Evolutionary conservation across 2,797 vertebrate species (phyloP).

Genomic region (Gymnocypris eckloni): DNA sequence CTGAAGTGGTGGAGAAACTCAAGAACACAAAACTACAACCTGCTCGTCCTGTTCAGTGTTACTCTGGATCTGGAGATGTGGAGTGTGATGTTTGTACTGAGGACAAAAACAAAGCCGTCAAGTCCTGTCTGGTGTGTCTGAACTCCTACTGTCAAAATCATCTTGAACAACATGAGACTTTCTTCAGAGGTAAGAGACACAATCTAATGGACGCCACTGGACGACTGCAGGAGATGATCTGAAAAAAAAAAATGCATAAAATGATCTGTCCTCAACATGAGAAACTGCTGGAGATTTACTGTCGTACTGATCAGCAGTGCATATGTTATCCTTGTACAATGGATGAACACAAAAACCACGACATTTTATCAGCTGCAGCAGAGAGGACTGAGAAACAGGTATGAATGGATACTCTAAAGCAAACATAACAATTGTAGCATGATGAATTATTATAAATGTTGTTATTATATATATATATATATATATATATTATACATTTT

Average conservation of each 20-base stretch:
- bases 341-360: slow-evolving; percentile 1
- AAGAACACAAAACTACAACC: neutral
- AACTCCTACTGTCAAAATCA: neutral
- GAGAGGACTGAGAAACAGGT: slow-evolving; percentile 7
- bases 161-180: no score
- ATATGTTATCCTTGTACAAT: neutral
- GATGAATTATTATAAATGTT: no score
- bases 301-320: neutral
- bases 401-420: neutral
- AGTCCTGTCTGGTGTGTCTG: slow-evolving; percentile 46
- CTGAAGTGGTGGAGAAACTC: no score
- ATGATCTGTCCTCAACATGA: no score
- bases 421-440: no score
- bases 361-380: neutral
- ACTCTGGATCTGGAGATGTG: slow-evolving; percentile 35
- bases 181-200: no score
- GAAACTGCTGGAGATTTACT: neutral
- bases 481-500: no score
- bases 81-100: slow-evolving; percentile 48
- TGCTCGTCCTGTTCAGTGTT: slow-evolving; percentile 11
- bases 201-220: no score
- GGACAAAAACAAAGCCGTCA: slow-evolving; percentile 28
- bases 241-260: no score
- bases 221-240: no score
- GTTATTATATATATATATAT: no score